Evolutionary conservation across 2,888 invertebrate species (phyloP), one percentile per base, ranked within the genome.

Genomic region (Protodeltote pygarga): DNA sequence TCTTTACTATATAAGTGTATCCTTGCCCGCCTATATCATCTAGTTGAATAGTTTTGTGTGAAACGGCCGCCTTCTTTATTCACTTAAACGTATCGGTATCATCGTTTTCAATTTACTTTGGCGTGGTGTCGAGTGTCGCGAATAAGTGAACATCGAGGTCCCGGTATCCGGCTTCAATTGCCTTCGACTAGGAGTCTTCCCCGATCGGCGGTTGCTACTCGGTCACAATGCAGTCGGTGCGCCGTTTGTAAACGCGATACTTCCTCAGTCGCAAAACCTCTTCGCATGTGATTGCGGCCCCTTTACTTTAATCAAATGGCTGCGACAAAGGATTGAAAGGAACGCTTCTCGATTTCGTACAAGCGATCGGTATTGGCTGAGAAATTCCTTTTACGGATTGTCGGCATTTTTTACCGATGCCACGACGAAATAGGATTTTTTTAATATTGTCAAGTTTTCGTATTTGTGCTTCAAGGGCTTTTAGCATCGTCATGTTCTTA

Each of bases 181-280:
- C 81, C 84, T 79, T 75, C 73, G 49, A 73, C 81, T 83, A 81
- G 79, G 72, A 81, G 73, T 73, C 70, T 75, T 77, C 73, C 65
- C 49, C 25, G 31, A 53, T 49, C 31, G 59, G 42, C 41, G 65
- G 59, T 45, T 54, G 52, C 17, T 47, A 31, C 35, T 71, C 68
- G 71, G 69, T 74, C 76, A 86, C 88, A 90, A 88, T 88, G 81
- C 84, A 82, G 83, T 83, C 92, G 92, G 92, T 81, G 75, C 78
- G 67, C 74, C 87, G 82, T 89, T 77, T 92, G 92, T 89, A 89
- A 89, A 92, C 81, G 88, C 84, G 92, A 92, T 92, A 92, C 92
- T 92, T 92, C 92, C 92, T 87, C 79, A 83, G 76, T 79, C 74
- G 78, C 80, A 75, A 77, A 85, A 81, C 81, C 79, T 80, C 77